These are phyloP conservation scores for Scylla paramamosain DNA, from an alignment of 1,140 invertebrate genomes.

Conservation along the genomic window DNA sequence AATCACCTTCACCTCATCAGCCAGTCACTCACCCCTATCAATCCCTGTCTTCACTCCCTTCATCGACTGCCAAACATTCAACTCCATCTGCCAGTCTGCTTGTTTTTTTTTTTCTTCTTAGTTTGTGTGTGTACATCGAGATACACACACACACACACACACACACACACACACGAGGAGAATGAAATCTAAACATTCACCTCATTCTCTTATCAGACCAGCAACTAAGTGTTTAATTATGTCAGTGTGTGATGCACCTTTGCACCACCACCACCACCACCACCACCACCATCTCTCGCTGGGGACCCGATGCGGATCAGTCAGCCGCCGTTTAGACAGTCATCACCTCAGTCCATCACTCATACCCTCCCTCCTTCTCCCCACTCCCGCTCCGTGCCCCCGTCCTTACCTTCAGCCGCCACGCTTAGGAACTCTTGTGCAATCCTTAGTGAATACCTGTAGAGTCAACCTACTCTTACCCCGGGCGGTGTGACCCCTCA, in stretches of 20 bases:
- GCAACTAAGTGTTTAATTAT: background rate
- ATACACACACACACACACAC: slow-evolving; percentile 50
- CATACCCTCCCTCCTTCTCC: background rate
- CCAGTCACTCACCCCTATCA: slow-evolving; percentile 7
- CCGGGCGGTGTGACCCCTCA: background rate
- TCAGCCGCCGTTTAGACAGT: background rate
- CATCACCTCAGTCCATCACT: background rate
- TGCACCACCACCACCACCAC: background rate
- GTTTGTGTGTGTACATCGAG: background rate
- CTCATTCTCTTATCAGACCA: no score
- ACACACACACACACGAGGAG: background rate
- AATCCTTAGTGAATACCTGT: background rate
- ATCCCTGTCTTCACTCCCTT: background rate
- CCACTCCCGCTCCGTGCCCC: background rate
- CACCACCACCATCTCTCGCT: background rate
- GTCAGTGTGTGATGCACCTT: background rate
- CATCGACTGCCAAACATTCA: slow-evolving; percentile 5
- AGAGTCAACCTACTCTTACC: slow-evolving; percentile 1
- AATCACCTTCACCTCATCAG: background rate
- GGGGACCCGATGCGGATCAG: background rate
- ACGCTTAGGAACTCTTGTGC: background rate
- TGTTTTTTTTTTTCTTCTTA: background rate
- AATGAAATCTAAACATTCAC: background rate
- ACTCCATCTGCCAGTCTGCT: background rate
- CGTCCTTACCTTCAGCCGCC: background rate